Evolutionary conservation across 2,113 vertebrate genomes (phyloP).

Genomic region (Corapipo altera): DNA sequence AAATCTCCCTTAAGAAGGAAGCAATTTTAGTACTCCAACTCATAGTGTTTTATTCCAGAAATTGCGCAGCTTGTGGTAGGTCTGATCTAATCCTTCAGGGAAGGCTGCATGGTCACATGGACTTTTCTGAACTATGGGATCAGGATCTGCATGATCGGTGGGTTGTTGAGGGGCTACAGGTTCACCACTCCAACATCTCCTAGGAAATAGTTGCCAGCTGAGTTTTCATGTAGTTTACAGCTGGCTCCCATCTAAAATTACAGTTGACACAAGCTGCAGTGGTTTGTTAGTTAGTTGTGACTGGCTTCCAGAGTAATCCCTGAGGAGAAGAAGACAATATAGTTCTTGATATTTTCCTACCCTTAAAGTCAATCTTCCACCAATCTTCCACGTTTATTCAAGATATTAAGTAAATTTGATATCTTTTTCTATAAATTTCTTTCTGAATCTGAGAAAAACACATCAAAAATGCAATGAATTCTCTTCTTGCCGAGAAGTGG

Average conservation of each 20-base stretch:
- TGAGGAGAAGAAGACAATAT: background rate
- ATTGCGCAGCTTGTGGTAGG: rapidly evolving
- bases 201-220: background rate
- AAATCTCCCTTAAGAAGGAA: background rate
- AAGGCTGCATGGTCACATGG: rapidly evolving
- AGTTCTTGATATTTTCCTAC: background rate
- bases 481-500: background rate
- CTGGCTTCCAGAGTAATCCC: background rate
- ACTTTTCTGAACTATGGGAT: background rate
- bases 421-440: background rate
- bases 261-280: rapidly evolving
- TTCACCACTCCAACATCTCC: rapidly evolving
- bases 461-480: conserved; percentile 11
- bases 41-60: background rate
- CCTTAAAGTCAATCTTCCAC: background rate
- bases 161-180: rapidly evolving
- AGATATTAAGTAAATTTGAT: background rate
- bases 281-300: background rate
- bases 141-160: background rate
- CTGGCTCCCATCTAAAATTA: background rate
- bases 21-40: background rate
- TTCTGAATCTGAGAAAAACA: conserved; percentile 25
- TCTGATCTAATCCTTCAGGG: background rate
- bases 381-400: background rate
- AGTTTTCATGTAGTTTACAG: background rate